phyloP scores from a whole-genome alignment of 2,113 vertebrate genomes.

The Pluvianellus socialis region DNA sequence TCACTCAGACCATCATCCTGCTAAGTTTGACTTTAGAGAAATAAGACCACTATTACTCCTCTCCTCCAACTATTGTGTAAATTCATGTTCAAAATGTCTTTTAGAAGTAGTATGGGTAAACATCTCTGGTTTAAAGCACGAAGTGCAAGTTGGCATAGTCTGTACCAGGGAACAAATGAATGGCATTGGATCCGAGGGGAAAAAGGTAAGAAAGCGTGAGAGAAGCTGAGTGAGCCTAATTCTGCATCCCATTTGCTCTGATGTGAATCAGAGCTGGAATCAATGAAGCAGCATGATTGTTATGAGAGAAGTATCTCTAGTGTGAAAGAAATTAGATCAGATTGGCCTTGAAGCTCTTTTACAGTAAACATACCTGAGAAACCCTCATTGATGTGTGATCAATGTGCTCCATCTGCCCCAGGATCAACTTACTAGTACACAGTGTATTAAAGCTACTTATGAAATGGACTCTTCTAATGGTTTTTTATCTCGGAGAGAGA shows the following conservation, averaged over 20 bases:
- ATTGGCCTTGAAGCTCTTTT: neutral
- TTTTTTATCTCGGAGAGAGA: neutral
- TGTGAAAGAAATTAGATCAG: neutral
- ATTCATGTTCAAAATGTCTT: too few relatives aligned
- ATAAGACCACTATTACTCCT: too few relatives aligned
- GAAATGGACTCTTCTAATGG: neutral
- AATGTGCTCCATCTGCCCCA: neutral
- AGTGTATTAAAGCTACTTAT: neutral
- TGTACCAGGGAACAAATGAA: neutral
- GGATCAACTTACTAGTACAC: neutral
- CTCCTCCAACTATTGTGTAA: too few relatives aligned
- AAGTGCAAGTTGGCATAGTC: neutral
- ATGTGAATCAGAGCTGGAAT: neutral
- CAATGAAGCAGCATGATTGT: neutral
- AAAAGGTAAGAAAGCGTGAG: neutral
- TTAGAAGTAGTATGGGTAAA: too few relatives aligned
- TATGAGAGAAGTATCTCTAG: neutral
- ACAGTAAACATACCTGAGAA: neutral
- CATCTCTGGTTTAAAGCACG: neutral
- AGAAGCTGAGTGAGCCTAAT: neutral
- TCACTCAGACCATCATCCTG: neutral
- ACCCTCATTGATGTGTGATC: neutral
- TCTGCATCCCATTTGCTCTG: neutral
- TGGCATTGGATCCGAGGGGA: neutral
- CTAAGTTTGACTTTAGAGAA: too few relatives aligned